phyloP scores from a whole-genome alignment of 2,888 invertebrate genomes.

The Zaprionus bogoriensis region DNA sequence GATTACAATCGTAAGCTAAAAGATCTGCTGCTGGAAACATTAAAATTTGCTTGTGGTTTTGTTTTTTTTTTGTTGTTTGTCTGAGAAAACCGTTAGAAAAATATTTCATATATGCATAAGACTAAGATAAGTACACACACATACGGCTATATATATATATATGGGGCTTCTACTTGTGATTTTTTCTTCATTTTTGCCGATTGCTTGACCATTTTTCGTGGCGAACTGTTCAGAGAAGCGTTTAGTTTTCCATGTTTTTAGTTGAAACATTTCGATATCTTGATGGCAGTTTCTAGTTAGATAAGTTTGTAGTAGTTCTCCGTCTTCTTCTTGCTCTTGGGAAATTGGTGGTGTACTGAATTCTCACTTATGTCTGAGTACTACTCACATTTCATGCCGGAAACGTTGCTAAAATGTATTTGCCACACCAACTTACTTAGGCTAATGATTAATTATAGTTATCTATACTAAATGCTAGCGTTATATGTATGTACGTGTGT shows the following conservation, averaged over 20 bases:
- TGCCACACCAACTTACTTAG: conserved; percentile 72
- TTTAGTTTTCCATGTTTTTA: conserved; percentile 68
- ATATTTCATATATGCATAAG: conserved; percentile 51
- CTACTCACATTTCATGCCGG: conserved; percentile 6
- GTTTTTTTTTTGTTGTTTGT: conserved; percentile 15
- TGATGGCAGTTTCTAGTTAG: conserved; percentile 43
- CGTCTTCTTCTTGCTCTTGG: conserved; percentile 1
- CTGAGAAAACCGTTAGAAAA: conserved; percentile 71
- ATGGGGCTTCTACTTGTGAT: neutral
- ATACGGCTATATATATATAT: conserved; percentile 15
- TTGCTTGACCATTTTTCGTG: conserved; percentile 31
- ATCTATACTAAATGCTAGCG: conserved; percentile 8
- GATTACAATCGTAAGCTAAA: conserved; percentile 45
- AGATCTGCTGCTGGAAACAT: conserved; percentile 62
- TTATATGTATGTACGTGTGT: conserved; percentile 12
- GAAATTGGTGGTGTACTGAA: neutral
- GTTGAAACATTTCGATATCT: conserved; percentile 36
- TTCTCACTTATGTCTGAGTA: conserved; percentile 5
- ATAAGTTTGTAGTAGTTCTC: conserved; percentile 9
- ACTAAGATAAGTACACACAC: conserved; percentile 13
- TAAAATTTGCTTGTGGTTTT: conserved; percentile 42
- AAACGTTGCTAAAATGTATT: conserved; percentile 58
- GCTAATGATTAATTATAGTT: conserved; percentile 47
- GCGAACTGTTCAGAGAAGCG: conserved; percentile 61
- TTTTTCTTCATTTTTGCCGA: neutral